Evolutionary conservation across 92 coral and sea anemone genomes (phyloP), one percentile per base, ranked within the genome.

Genomic region (Zoanthus sansibaricus): DNA sequence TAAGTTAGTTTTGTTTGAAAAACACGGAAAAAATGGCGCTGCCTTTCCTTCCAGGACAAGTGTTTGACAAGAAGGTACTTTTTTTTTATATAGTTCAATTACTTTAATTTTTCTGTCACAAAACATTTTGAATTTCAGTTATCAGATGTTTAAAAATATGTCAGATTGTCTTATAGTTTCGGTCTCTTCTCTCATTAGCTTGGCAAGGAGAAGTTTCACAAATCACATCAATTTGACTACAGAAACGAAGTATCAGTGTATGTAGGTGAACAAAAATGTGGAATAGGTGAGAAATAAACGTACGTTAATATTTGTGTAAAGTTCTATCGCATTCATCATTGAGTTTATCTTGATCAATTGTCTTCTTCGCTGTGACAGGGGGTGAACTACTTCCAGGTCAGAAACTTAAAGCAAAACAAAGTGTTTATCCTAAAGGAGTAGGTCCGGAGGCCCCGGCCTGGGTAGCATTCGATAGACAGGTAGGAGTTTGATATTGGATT

Each of bases 401-500:
- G 71, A 90, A 95, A 75, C 82, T 92, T 45, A 95, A 91, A 62
- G 93, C 99, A 32, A 91, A 85, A 67, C 96, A 93, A 76, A 97
- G 99, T 87, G 86, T 89, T 71, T 97, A 93, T 88, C 99, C 99
- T 33, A 93, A 95, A 58, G 99, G 99, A 59, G 93, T 97, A 54
- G 99, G 99, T 9, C 93, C 94, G 44, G 99, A 97, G 74, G 99
- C 99, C 0, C 99, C 99, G 20, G 96, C 99, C 33, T 97, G 99
- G 99, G 98, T 97, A 48, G 99, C 99, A 66, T 97, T 93, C 91
- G 99, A 97, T 61, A 90, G 99, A 93, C 99, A 97, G 89, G 95
- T 87, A 42, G n/a, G 69, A 17, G 2, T 17, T 62, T 3, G 68
- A 15, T 7, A 69, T 42, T 69, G 46, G 30, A 10, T 62, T 62